Evolutionary conservation across 2,888 invertebrate genomes (phyloP).

Genomic region (Cheilosia urbana): DNA sequence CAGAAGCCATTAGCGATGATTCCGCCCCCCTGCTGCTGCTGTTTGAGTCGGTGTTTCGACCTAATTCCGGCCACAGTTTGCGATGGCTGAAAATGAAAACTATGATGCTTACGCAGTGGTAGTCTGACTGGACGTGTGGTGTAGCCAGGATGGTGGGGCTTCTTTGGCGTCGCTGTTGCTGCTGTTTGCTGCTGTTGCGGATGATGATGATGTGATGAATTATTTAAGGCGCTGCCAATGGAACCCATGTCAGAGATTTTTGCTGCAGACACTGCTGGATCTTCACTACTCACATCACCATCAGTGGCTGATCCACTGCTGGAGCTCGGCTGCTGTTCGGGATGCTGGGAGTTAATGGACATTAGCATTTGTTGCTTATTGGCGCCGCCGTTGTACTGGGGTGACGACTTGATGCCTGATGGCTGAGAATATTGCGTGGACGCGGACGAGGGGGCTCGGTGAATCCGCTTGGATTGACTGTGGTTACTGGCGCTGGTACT

Average conservation of each 20-base stretch:
- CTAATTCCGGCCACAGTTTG: slow-evolving; percentile 81
- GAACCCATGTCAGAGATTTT: slow-evolving; percentile 48
- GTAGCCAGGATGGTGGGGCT: slow-evolving; percentile 74
- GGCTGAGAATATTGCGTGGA: slow-evolving; percentile 76
- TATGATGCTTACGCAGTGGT: slow-evolving; percentile 83
- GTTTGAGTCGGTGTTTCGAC: slow-evolving; percentile 69
- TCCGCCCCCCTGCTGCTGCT: slow-evolving; percentile 47
- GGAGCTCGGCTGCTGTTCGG: slow-evolving; percentile 46
- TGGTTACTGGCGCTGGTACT: slow-evolving; percentile 73
- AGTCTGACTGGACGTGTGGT: slow-evolving; percentile 81
- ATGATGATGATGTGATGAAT: slow-evolving; percentile 77
- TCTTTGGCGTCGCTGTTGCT: slow-evolving; percentile 42
- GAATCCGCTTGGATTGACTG: slow-evolving; percentile 64
- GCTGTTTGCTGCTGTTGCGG: slow-evolving; percentile 35
- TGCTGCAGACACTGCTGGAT: slow-evolving; percentile 27
- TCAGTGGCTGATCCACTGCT: slow-evolving; percentile 68
- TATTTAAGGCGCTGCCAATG: slow-evolving; percentile 71
- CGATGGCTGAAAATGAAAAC: slow-evolving; percentile 83
- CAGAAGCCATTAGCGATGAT: slow-evolving; percentile 23
- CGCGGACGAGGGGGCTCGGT: slow-evolving; percentile 70
- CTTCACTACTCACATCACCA: slow-evolving; percentile 66
- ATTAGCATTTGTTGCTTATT: slow-evolving; percentile 80
- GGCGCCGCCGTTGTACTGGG: slow-evolving; percentile 59
- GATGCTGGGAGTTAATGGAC: slow-evolving; percentile 73
- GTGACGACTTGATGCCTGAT: slow-evolving; percentile 76